Conservation (phyloP, 2,888 invertebrate species). For the Augiades crinisus region DNA sequence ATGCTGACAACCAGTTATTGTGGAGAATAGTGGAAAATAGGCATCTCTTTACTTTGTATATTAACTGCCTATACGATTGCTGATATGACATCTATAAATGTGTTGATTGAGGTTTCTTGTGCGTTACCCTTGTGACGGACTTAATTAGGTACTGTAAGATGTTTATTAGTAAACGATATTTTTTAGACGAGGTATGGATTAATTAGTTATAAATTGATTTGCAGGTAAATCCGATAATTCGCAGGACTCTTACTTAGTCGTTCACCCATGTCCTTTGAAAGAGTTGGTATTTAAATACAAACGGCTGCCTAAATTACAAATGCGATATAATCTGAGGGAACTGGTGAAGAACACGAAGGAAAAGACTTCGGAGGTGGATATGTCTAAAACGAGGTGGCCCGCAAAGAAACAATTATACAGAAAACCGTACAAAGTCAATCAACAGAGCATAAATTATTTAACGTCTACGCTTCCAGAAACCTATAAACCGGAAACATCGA, state of each 20-base stretch:
- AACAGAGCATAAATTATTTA: slow-evolving; percentile 25
- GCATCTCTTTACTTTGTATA: too few relatives aligned
- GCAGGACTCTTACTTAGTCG: slow-evolving; percentile 29
- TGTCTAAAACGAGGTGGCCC: slow-evolving; percentile 59
- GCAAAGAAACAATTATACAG: slow-evolving; percentile 42
- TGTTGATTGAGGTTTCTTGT: too few relatives aligned
- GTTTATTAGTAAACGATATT: too few relatives aligned
- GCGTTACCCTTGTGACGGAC: too few relatives aligned
- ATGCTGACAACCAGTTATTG: too few relatives aligned
- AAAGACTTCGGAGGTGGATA: slow-evolving; percentile 44
- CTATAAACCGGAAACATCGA: slow-evolving; percentile 35
- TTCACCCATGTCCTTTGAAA: slow-evolving; percentile 50
- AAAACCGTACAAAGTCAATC: slow-evolving; percentile 26
- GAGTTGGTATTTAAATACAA: slow-evolving; percentile 55
- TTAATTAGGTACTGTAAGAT: too few relatives aligned
- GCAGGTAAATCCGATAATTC: neutral
- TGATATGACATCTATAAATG: too few relatives aligned
- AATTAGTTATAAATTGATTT: too few relatives aligned
- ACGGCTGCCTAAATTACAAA: slow-evolving; percentile 54
- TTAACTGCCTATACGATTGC: too few relatives aligned
- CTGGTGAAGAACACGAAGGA: slow-evolving; percentile 58
- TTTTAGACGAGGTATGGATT: too few relatives aligned
- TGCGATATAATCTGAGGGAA: slow-evolving; percentile 61
- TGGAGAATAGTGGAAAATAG: too few relatives aligned
- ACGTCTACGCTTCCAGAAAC: slow-evolving; percentile 30